phyloP scores from a whole-genome alignment of 37 sponge, comb jelly and placozoan species.

The Beroe forskalii region DNA sequence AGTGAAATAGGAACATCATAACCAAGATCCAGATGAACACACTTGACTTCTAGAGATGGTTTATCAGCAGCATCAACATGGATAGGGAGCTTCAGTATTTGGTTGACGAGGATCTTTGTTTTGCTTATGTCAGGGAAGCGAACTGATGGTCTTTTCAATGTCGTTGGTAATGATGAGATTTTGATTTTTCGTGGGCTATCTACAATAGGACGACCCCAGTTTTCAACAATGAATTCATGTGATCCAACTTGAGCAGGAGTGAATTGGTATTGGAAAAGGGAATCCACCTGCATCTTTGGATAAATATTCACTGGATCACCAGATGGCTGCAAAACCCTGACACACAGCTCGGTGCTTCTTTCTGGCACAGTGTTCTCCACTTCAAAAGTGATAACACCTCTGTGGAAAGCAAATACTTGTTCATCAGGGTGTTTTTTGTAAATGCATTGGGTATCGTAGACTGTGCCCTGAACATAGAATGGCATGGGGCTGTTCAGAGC shows the following conservation, averaged over 20 bases:
- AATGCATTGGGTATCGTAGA: slow-evolving; percentile 18
- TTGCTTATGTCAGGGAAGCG: slow-evolving; percentile 21
- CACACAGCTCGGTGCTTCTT: neutral
- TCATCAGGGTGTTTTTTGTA: neutral
- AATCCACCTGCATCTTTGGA: neutral
- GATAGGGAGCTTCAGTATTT: slow-evolving; percentile 23
- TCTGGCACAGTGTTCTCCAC: neutral
- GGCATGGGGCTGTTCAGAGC: neutral
- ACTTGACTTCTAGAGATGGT: neutral
- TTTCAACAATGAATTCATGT: slow-evolving; percentile 37
- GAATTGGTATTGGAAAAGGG: neutral
- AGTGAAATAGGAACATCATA: slow-evolving; percentile 1
- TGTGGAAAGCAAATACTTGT: neutral
- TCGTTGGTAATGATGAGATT: neutral
- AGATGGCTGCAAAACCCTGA: neutral
- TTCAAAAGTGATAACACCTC: neutral
- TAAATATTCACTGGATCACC: neutral
- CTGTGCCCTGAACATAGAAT: neutral
- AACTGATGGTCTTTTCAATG: neutral
- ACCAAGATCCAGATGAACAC: slow-evolving; percentile 12
- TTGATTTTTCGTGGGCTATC: slow-evolving; percentile 6
- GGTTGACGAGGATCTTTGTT: neutral
- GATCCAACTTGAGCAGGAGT: neutral
- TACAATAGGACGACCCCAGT: neutral
- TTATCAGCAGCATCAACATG: neutral